These are phyloP conservation scores for Antigone vipio DNA, from an alignment of 2,113 vertebrate species.

Conservation along the genomic window DNA sequence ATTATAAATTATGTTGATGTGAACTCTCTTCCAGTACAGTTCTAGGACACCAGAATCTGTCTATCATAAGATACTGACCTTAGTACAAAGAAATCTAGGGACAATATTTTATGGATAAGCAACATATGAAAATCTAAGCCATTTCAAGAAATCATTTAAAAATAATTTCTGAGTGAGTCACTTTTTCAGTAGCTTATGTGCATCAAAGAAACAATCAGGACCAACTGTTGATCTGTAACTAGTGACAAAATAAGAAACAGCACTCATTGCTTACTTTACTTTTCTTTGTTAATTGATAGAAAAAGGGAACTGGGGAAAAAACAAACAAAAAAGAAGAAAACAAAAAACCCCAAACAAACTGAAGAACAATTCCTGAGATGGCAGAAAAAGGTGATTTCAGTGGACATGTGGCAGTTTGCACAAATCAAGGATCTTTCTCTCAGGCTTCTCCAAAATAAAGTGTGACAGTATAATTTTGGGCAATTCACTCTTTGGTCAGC, in stretches of 20 bases:
- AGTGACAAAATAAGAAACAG: background rate
- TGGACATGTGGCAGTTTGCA: background rate
- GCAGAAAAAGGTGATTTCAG: background rate
- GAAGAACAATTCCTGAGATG: background rate
- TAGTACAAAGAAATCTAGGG: background rate
- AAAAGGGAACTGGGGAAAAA: background rate
- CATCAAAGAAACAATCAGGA: background rate
- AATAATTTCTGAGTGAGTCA: background rate
- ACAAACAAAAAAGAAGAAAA: background rate
- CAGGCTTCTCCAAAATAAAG: background rate
- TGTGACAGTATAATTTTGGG: background rate
- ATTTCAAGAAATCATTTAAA: background rate
- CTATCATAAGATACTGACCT: background rate
- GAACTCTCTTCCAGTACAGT: background rate
- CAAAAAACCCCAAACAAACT: background rate
- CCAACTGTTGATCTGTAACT: background rate
- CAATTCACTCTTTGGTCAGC: background rate
- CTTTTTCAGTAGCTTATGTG: background rate
- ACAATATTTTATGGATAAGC: background rate
- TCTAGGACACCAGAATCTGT: background rate
- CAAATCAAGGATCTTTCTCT: background rate
- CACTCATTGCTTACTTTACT: background rate
- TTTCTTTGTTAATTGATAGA: background rate
- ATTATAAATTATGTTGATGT: background rate
- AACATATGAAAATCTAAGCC: background rate